Conservation (phyloP, 1,140 invertebrate species). For the Drosophila takahashii region DNA sequence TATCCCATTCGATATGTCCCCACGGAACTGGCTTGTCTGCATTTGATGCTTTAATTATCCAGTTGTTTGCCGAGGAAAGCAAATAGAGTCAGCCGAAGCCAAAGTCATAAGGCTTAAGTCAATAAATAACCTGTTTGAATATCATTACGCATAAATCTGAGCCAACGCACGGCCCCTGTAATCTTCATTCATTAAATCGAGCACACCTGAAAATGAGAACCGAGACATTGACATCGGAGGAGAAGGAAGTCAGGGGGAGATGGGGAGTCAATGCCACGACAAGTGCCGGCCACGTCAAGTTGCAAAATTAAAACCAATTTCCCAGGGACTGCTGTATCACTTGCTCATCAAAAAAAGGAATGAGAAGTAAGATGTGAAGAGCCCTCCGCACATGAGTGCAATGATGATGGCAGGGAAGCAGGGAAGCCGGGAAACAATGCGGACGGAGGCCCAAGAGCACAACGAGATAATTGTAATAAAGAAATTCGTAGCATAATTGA, state of each 20-base stretch:
- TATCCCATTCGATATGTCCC: conserved; percentile 32
- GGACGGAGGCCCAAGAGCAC: conserved; percentile 15
- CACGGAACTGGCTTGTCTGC: conserved; percentile 52
- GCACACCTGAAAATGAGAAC: conserved; percentile 39
- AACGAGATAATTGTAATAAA: conserved; percentile 76
- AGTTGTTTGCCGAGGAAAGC: conserved; percentile 38
- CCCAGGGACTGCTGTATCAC: conserved; percentile 71
- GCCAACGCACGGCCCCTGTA: conserved; percentile 44
- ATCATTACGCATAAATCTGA: conserved; percentile 64
- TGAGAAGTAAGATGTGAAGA: neutral
- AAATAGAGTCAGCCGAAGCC: conserved; percentile 40
- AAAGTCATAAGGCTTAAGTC: conserved; percentile 41
- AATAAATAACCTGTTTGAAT: conserved; percentile 76
- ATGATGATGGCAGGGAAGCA: conserved; percentile 38
- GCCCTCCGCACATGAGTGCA: conserved; percentile 43
- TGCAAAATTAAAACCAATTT: conserved; percentile 61
- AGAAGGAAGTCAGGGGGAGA: neutral
- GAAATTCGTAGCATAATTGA: conserved; percentile 55
- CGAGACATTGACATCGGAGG: conserved; percentile 57
- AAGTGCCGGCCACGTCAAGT: conserved; percentile 46
- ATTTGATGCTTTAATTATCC: conserved; percentile 78
- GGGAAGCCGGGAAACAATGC: conserved; percentile 52
- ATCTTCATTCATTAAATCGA: conserved; percentile 70
- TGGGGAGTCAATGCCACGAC: conserved; percentile 31
- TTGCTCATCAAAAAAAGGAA: conserved; percentile 39